These are phyloP conservation scores for Marmota flaviventris DNA, from an alignment of 2,113 vertebrate species.

Conservation along the genomic window DNA sequence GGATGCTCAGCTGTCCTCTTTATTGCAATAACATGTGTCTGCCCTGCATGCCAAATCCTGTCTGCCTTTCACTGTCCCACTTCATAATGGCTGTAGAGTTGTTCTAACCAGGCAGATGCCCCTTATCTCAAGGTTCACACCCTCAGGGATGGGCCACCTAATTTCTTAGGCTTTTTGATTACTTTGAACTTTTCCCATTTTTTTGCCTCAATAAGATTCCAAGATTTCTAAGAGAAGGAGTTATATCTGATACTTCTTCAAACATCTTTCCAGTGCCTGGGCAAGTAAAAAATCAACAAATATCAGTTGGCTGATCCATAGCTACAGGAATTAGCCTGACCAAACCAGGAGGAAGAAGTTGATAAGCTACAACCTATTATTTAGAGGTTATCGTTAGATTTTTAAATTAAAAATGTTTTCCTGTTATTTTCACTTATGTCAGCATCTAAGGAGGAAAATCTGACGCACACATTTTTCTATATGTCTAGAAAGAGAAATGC, in stretches of 20 bases:
- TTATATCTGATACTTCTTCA: not conserved
- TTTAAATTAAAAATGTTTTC: constrained; percentile 32
- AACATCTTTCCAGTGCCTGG: not conserved
- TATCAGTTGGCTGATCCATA: not conserved
- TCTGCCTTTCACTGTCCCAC: not conserved
- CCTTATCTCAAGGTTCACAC: not conserved
- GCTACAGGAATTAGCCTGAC: constrained; percentile 30
- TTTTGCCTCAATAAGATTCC: not conserved
- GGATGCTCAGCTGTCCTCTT: no score
- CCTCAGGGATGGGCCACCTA: not conserved
- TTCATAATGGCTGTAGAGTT: not conserved
- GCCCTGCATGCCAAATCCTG: not conserved
- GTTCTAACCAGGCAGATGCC: not conserved
- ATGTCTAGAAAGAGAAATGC: constrained; percentile 34
- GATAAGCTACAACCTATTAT: not conserved
- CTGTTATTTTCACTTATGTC: constrained; percentile 50
- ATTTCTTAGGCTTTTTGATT: not conserved
- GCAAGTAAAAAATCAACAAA: not conserved
- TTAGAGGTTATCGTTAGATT: constrained; percentile 36
- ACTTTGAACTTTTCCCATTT: not conserved
- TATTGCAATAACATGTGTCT: not conserved
- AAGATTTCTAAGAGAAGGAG: not conserved
- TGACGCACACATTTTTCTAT: constrained; percentile 28
- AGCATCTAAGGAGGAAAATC: constrained; percentile 32
- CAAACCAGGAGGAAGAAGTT: not conserved